Conservation (phyloP, 2,888 invertebrate species). For the Cordylochernes scorpioides region DNA sequence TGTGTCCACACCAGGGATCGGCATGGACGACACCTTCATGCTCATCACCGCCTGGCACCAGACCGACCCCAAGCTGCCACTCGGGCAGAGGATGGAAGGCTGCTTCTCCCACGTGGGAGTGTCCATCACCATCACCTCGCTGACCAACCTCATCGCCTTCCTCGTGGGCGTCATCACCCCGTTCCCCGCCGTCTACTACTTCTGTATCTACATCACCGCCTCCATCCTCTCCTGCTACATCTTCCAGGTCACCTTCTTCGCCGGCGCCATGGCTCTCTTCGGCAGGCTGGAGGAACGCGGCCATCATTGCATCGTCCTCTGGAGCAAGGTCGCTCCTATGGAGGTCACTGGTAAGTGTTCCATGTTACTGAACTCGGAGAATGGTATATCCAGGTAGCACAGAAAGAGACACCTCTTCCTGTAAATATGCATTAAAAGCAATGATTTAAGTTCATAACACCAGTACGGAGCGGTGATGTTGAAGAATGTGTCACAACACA, state of each 20-base stretch:
- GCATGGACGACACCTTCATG: constrained; percentile 79
- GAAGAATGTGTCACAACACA: too few species aligned
- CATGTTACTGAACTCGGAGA: too few species aligned
- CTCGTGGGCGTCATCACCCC: constrained; percentile 46
- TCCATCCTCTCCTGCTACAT: constrained; percentile 65
- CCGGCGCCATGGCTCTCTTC: constrained; percentile 66
- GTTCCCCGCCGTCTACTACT: constrained; percentile 66
- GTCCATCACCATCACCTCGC: constrained; percentile 73
- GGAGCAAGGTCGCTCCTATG: too few species aligned
- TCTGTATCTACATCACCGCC: constrained; percentile 77
- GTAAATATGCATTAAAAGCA: too few species aligned
- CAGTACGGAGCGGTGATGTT: too few species aligned
- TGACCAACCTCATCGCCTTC: constrained; percentile 37
- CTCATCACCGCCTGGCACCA: constrained; percentile 82
- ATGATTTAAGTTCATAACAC: too few species aligned
- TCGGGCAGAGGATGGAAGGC: constrained; percentile 58
- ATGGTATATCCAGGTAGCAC: too few species aligned
- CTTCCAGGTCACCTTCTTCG: constrained; percentile 75
- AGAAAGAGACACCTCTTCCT: too few species aligned
- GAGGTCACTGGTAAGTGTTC: too few species aligned
- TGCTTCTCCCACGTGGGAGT: constrained; percentile 78
- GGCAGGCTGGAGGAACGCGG: too few species aligned
- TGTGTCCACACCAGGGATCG: too few species aligned
- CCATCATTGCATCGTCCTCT: too few species aligned
- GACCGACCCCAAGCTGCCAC: constrained; percentile 37